phyloP scores from a whole-genome alignment of 2,797 vertebrate genomes.

The Natrix natrix region DNA sequence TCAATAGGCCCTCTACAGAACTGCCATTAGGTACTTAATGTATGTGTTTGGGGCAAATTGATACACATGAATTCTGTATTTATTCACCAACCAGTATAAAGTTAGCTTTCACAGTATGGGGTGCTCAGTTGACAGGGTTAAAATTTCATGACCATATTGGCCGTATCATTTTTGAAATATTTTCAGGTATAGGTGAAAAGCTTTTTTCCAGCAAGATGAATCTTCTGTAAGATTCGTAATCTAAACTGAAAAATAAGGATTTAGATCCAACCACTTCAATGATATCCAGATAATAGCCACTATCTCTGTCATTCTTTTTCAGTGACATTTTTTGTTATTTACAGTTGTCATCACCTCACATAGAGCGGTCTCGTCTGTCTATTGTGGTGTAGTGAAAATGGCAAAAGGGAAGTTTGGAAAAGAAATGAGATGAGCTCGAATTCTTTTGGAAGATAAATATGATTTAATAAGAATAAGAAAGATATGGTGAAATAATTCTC shows the following conservation, averaged over 20 bases:
- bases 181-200: neutral
- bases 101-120: constrained; percentile 34
- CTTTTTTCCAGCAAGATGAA: neutral
- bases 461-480: neutral
- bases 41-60: constrained; percentile 55
- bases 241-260: neutral
- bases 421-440: neutral
- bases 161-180: constrained; percentile 19
- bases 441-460: neutral
- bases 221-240: neutral
- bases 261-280: neutral
- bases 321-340: constrained; percentile 21
- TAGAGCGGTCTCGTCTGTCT: neutral
- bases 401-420: neutral
- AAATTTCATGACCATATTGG: constrained; percentile 43
- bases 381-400: neutral
- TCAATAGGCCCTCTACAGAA: constrained; percentile 47
- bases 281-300: neutral
- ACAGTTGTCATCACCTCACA: neutral
- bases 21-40: constrained; percentile 52
- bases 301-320: constrained; percentile 22
- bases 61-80: constrained; percentile 56
- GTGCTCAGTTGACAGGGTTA: constrained; percentile 50
- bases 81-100: constrained; percentile 32
- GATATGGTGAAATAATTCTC: neutral